These are phyloP conservation scores for Cremastinae sp. DNA, from an alignment of 2,888 invertebrate species.

Conservation along the genomic window DNA sequence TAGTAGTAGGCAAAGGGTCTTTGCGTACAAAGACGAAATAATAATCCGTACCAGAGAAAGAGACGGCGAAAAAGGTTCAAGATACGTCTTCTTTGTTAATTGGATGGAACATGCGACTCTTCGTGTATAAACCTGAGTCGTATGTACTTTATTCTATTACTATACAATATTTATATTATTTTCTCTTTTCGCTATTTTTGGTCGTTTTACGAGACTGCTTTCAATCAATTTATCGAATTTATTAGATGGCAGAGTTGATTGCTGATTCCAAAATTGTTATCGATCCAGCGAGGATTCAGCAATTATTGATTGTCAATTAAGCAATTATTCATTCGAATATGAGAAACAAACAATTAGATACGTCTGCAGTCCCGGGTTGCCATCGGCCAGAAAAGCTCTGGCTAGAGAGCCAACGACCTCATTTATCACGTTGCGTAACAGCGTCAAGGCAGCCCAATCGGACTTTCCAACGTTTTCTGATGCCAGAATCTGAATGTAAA, in stretches of 20 bases:
- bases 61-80: neutral
- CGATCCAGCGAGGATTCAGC: too few species aligned
- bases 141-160: neutral
- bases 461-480: too few species aligned
- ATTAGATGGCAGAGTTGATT: too few species aligned
- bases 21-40: too few species aligned
- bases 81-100: slow-evolving; percentile 21
- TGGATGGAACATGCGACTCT: slow-evolving; percentile 28
- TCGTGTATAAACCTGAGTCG: slow-evolving; percentile 10
- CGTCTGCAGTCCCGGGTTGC: neutral
- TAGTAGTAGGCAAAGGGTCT: too few species aligned
- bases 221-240: too few species aligned
- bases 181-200: neutral
- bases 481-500: too few species aligned
- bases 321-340: too few species aligned
- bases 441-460: slow-evolving; percentile 9
- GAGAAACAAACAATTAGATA: too few species aligned
- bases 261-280: too few species aligned
- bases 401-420: neutral
- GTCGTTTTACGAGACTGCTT: slow-evolving; percentile 3
- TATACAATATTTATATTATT: neutral
- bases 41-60: too few species aligned
- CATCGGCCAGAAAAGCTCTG: neutral
- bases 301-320: too few species aligned
- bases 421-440: slow-evolving; percentile 9